Conservation (phyloP, 2,113 vertebrate genomes). For the Xenopus borealis region DNA sequence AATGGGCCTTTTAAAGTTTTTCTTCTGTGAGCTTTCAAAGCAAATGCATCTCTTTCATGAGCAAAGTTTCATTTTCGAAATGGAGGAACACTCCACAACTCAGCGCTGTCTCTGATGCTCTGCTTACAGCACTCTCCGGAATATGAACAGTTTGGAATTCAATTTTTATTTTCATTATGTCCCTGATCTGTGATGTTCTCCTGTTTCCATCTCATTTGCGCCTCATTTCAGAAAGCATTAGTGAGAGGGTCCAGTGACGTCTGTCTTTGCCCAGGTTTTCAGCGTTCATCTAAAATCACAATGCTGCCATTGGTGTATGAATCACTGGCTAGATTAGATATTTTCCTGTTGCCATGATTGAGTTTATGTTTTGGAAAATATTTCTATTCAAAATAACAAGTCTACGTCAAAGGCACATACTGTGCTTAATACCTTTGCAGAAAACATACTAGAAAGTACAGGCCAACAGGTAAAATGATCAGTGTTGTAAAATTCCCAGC, state of each 20-base stretch:
- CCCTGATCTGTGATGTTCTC: conserved; percentile 45
- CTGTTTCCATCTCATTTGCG: conserved; percentile 44
- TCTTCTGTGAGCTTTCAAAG: conserved; percentile 16
- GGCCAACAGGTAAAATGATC: too few relatives aligned
- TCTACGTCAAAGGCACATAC: too few relatives aligned
- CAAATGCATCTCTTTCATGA: conserved; percentile 20
- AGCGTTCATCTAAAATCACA: conserved; percentile 35
- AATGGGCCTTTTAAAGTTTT: conserved; percentile 19
- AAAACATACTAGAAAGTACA: too few relatives aligned
- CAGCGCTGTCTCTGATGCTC: conserved; percentile 33
- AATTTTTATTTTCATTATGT: conserved; percentile 35
- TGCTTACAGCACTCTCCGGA: conserved; percentile 18
- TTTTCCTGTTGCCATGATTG: conserved; percentile 1
- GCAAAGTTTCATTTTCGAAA: conserved; percentile 1
- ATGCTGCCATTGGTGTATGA: conserved; percentile 14
- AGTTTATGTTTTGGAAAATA: conserved; percentile 2
- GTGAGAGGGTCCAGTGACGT: conserved; percentile 32
- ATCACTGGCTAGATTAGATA: conserved; percentile 10
- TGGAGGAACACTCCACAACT: not conserved
- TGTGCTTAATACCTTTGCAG: too few relatives aligned
- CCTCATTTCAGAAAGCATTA: conserved; percentile 45
- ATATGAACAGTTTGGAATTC: conserved; percentile 35
- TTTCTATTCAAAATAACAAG: not conserved
- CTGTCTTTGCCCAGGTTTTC: conserved; percentile 25
- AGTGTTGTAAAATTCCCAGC: too few relatives aligned